Evolutionary conservation across 2,113 vertebrate genomes (phyloP).

Genomic region (Rhombomys opimus): DNA sequence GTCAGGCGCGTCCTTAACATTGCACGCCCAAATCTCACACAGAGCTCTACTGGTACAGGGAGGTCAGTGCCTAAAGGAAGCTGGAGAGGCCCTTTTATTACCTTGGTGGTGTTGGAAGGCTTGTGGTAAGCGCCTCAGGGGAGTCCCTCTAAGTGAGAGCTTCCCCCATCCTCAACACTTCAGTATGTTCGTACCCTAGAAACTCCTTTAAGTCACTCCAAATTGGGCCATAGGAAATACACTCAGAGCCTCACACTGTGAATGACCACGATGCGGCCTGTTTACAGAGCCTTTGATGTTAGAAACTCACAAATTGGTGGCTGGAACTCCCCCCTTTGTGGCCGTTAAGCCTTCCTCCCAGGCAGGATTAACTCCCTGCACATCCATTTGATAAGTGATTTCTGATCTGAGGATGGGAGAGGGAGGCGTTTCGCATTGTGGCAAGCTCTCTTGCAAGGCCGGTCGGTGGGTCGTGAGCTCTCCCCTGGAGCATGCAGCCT

Average conservation of each 20-base stretch:
- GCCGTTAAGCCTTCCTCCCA: accelerated
- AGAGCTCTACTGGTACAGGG: accelerated
- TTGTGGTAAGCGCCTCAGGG: neutral
- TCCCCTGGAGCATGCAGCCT: neutral
- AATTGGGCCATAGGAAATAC: neutral
- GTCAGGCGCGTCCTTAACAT: neutral
- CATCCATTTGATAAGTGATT: neutral
- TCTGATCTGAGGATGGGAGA: neutral
- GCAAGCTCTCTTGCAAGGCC: accelerated
- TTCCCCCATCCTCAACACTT: neutral
- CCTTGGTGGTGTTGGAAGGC: no score
- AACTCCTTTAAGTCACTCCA: neutral
- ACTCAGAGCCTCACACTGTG: accelerated
- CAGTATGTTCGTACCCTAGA: neutral
- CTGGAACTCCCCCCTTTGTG: neutral
- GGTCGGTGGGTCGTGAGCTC: neutral
- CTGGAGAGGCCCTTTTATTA: accelerated
- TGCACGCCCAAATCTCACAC: accelerated
- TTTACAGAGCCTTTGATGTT: neutral
- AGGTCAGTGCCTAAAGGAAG: accelerated
- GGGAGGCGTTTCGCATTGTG: neutral
- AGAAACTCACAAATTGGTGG: neutral
- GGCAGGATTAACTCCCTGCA: neutral
- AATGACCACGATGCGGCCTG: accelerated
- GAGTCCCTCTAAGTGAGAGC: neutral